phyloP scores from a whole-genome alignment of 2,113 vertebrate genomes.

The Notechis scutatus region DNA sequence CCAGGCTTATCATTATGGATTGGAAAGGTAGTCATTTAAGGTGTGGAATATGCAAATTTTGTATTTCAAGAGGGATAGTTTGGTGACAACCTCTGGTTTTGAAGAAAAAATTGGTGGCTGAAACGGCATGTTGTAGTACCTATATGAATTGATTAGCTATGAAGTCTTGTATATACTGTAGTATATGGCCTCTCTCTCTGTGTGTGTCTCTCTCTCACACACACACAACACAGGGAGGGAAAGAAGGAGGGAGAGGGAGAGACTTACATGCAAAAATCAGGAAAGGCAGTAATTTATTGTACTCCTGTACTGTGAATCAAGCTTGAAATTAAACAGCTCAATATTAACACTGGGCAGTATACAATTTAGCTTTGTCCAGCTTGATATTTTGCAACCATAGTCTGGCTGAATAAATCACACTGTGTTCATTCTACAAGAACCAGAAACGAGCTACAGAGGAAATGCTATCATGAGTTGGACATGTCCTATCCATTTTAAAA shows the following conservation, averaged over 20 bases:
- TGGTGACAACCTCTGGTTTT: not conserved
- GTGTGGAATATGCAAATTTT: not conserved
- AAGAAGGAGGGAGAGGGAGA: not conserved
- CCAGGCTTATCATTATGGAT: not conserved
- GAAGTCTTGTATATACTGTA: not conserved
- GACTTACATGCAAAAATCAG: not conserved
- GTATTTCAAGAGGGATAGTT: not conserved
- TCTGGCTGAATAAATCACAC: slow-evolving; percentile 23
- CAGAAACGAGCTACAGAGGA: slow-evolving; percentile 27
- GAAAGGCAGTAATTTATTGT: not conserved
- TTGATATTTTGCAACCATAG: slow-evolving; percentile 45
- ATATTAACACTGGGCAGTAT: slow-evolving; percentile 24
- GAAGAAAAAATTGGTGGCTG: not conserved
- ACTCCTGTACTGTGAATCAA: slow-evolving; percentile 32
- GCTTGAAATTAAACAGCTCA: slow-evolving; percentile 37
- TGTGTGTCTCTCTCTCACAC: not conserved
- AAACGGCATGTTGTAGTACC: not conserved
- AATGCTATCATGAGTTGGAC: slow-evolving; percentile 39
- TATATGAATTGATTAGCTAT: not conserved
- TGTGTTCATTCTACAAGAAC: slow-evolving; percentile 38
- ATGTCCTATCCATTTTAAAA: slow-evolving; percentile 37
- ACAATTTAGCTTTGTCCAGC: slow-evolving; percentile 44
- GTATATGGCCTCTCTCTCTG: not conserved
- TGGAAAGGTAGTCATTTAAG: not conserved
- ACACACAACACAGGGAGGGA: too few species aligned